Percentiles rank a stretch among this genome's conserved stretches.
phyloP scores from a whole-genome alignment of 1,140 invertebrate species.

The Saccostrea glomerata region DNA sequence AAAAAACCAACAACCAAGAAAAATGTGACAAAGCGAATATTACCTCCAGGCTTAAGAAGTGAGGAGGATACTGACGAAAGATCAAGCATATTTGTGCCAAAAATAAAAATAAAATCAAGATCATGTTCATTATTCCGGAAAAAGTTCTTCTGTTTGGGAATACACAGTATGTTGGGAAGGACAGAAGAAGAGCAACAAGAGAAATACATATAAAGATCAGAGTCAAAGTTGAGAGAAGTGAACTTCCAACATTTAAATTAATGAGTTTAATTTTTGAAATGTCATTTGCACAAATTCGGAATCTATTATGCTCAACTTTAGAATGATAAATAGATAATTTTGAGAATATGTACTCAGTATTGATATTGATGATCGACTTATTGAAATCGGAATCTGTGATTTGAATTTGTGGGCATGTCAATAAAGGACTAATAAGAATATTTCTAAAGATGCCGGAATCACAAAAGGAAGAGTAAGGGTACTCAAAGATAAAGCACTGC shows the following conservation, averaged over 20 bases:
- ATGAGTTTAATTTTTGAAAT: neutral
- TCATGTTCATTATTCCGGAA: constrained; percentile 67
- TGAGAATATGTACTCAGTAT: neutral
- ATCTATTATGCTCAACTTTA: neutral
- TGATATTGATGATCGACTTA: neutral
- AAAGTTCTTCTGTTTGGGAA: constrained; percentile 62
- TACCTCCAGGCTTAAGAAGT: neutral
- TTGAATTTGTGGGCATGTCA: constrained; percentile 22
- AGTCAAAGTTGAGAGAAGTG: neutral
- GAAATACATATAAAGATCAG: constrained; percentile 55
- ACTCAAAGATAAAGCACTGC: neutral
- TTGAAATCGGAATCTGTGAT: neutral
- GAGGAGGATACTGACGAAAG: neutral
- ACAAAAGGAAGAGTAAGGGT: neutral
- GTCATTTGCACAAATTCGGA: neutral
- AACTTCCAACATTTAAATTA: neutral
- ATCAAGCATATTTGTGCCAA: constrained; percentile 55
- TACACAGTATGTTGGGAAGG: constrained; percentile 60
- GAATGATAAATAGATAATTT: neutral
- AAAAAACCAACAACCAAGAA: constrained; percentile 44
- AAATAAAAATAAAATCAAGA: constrained; percentile 58
- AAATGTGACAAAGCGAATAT: neutral
- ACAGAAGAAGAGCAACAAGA: constrained; percentile 56
- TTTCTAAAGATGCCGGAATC: neutral
- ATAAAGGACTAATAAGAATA: neutral